These are phyloP conservation scores for Drosophila neocordata DNA, from an alignment of 1,140 invertebrate genomes.

Conservation along the genomic window DNA sequence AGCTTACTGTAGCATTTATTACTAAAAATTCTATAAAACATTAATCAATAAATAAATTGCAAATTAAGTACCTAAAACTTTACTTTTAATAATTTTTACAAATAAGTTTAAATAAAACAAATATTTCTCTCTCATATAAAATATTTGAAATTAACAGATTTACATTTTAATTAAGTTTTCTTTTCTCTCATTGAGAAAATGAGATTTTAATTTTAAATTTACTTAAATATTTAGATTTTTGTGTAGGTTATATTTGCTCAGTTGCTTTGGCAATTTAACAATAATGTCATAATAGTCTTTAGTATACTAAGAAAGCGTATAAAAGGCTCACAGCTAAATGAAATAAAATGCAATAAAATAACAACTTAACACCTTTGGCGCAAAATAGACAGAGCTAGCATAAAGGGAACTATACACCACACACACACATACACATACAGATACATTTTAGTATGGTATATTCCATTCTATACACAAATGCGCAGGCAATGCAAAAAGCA, in stretches of 20 bases:
- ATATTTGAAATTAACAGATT: no score
- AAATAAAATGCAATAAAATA: conserved; percentile 67
- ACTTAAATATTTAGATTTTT: background rate
- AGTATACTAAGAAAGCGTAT: conserved; percentile 15
- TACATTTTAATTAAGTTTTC: no score
- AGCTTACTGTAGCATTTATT: no score
- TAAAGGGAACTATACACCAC: conserved; percentile 36
- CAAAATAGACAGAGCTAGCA: conserved; percentile 53
- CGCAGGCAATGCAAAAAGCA: conserved; percentile 78
- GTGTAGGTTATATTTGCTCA: background rate
- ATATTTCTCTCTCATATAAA: no score
- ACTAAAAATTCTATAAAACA: no score
- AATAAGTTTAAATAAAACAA: background rate
- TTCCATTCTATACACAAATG: conserved; percentile 48
- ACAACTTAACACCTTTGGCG: conserved; percentile 63
- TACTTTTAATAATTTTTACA: no score
- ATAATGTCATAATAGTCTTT: conserved; percentile 58
- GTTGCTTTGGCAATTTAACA: conserved; percentile 51
- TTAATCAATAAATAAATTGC: no score
- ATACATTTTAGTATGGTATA: background rate
- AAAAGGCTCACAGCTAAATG: conserved; percentile 47
- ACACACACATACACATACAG: background rate
- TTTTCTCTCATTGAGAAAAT: no score
- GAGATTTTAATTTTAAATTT: no score
- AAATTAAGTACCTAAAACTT: no score